Evolutionary conservation across 2,113 vertebrate genomes (phyloP), one percentile per base, ranked within the genome.

Genomic region (Oplegnathus fasciatus): DNA sequence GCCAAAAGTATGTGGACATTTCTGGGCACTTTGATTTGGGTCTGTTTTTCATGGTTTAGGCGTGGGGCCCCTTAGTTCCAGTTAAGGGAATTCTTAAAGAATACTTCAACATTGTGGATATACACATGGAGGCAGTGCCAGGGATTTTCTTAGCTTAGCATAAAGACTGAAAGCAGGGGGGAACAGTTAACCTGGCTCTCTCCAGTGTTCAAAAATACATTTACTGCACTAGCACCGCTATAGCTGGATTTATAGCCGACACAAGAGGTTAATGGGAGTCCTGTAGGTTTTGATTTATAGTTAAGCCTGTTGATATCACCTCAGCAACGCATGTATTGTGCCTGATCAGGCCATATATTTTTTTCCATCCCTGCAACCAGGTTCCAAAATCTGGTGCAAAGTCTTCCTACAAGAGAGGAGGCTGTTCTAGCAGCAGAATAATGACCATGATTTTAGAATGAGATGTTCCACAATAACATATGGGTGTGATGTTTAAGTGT

Each of bases 1-100:
- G 68, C 26, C 74, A 42, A 22, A 80, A 42, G 55, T 42, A 24
- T 67, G 62, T 67, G 61, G 26, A 66, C 28, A n/a, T 17, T 17
- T 22, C 15, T 48, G 6, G 4, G 10, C 26, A 28, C 55, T 28
- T 58, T 28, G 1, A 10, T 30, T 26, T 30, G 26, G 50, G 1
- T 1, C 7, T 66, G 20, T 70, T 50, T 37, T 65, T 55, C 14
- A 9, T 17, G 68, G 46, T 34, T 70, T 34, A 42, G 10, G 28
- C 15, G 1, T 6, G 6, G 24, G 55, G n/a, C 55, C 60, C 9
- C 60, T 75, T 20, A 9, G 24, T 18, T 54, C 13, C 11, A 20
- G 26, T 64, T 2, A 28, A 48, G 24, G 26, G 67, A 67, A 67
- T 46, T 9, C 40, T 28, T 17, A 46, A 18, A 28, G 14, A 67